phyloP scores from a whole-genome alignment of 2,113 vertebrate species.

The Rafetus swinhoei region DNA sequence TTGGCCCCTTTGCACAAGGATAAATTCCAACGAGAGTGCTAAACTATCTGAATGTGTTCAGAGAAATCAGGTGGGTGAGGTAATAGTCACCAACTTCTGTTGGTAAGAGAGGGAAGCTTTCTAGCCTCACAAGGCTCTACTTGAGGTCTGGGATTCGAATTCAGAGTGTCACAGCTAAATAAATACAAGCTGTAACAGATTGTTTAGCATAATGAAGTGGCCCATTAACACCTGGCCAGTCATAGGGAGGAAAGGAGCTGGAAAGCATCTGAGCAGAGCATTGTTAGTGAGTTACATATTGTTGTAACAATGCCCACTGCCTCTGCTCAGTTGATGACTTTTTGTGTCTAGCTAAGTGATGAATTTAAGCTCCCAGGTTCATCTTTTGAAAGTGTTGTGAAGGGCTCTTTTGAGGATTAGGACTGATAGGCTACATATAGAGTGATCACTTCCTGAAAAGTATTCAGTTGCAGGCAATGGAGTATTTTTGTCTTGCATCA shows the following conservation, averaged over 20 bases:
- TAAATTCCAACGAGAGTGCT: background rate
- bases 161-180: background rate
- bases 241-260: background rate
- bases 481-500: background rate
- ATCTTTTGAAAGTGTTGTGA: background rate
- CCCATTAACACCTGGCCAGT: background rate
- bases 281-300: background rate
- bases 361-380: background rate
- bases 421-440: background rate
- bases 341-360: too few relatives aligned
- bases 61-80: background rate
- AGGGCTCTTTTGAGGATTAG: background rate
- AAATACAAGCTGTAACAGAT: background rate
- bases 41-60: background rate
- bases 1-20: background rate
- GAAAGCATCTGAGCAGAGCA: background rate
- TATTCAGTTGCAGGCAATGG: background rate
- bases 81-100: background rate
- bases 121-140: background rate
- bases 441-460: background rate
- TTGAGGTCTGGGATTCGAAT: background rate
- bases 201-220: background rate
- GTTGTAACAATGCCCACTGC: background rate
- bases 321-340: too few relatives aligned
- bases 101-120: background rate